phyloP scores from a whole-genome alignment of 1,140 invertebrate species.

The Drosophila jambulina region DNA sequence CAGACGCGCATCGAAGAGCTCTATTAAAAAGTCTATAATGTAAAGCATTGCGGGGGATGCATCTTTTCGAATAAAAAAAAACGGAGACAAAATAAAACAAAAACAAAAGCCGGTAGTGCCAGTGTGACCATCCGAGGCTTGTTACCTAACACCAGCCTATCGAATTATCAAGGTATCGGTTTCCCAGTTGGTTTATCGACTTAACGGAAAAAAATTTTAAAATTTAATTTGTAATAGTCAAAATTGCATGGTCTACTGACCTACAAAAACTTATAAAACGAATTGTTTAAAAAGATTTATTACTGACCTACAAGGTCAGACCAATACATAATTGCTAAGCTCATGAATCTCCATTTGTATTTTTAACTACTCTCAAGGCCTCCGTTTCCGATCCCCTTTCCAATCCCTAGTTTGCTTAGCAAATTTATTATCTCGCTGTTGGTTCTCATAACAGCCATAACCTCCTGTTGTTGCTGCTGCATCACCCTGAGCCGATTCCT shows the following conservation, averaged over 20 bases:
- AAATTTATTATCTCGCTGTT: slow-evolving; percentile 66
- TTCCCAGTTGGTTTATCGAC: not conserved
- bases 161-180: not conserved
- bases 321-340: slow-evolving; percentile 8
- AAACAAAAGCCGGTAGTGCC: slow-evolving; percentile 28
- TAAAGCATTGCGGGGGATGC: slow-evolving; percentile 32
- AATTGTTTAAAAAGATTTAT: slow-evolving; percentile 13
- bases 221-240: not conserved
- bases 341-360: not conserved
- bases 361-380: slow-evolving; percentile 36
- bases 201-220: not conserved
- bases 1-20: slow-evolving; percentile 32
- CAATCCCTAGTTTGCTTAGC: slow-evolving; percentile 58
- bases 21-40: slow-evolving; percentile 13
- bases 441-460: slow-evolving; percentile 62
- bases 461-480: slow-evolving; percentile 71
- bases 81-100: slow-evolving; percentile 28
- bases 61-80: slow-evolving; percentile 14
- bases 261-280: not conserved
- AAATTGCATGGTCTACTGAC: not conserved
- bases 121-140: slow-evolving; percentile 15
- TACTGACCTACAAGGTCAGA: not conserved
- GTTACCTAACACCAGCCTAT: not conserved
- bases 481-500: slow-evolving; percentile 70
- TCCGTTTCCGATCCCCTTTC: slow-evolving; percentile 46